Evolutionary conservation across 2,888 invertebrate species (phyloP), one percentile per base, ranked within the genome.

Genomic region (Drosophila testacea): DNA sequence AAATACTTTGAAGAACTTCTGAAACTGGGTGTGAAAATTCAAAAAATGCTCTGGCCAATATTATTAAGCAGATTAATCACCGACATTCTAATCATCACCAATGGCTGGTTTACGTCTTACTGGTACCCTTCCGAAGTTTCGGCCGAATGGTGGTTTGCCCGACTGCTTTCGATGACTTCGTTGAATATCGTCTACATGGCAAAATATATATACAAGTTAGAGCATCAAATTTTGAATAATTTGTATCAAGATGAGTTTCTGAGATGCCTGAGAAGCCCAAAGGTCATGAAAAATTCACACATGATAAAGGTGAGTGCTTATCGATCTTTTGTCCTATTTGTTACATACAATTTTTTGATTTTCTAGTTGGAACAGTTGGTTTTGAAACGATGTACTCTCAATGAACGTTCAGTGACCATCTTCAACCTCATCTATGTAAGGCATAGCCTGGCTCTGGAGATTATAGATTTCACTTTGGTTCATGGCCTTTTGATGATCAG

Each of bases 311-410:
- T 68, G 9, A 68, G 32, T 34, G 10, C 6, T 44, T 10, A 28
- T 27, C 11, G 1, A 4, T 11, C 6, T 10, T 27, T 44, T 5
- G 28, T 11, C 5, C 0, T 1, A 22, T 10, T 0, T 6, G 16
- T 6, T 34, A 10, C 4, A 6, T 3, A 2, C 16, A 22, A 22
- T 22, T 0, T 0, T 16, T 22, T 11, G 30, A 32, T 4, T n/a
- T 34, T 36, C 0, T 4, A 73, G 59, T 7, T 73, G 42, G 68
- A 73, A 4, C 22, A 27, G 10, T 4, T 72, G 9, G 36, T 59
- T 13, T 36, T 72, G 0, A 59, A 28, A 7, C 54, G 62, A 11
- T 48, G 41, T 10, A 30, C 32, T 13, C 46, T 28, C 6, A 34
- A 10, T 3, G 56, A 72, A 13, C 38, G 51, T 10, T 28, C 47